Evolutionary conservation across 2,797 vertebrate genomes (phyloP), one percentile per base, ranked within the genome.

Genomic region (Triplophysa yarkandensis): DNA sequence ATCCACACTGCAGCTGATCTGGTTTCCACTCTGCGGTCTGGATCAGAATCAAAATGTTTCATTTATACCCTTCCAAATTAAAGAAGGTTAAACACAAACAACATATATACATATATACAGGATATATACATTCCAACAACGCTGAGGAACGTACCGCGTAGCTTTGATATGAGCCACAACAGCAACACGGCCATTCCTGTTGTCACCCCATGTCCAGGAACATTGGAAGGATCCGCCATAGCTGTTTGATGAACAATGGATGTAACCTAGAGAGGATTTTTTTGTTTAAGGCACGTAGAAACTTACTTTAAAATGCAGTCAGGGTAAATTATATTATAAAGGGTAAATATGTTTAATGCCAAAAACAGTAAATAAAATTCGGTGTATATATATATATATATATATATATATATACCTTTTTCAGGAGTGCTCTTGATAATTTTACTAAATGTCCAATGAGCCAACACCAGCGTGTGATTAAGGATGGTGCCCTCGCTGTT

Each of bases 401-500:
- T n/a, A n/a, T n/a, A n/a, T n/a, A n/a, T n/a, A n/a, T n/a, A n/a
- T 58, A 0, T 78, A 84, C 83, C 83, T 78, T 79, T 67, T 25
- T 76, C 69, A 64, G 71, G 43, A 21, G 55, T 80, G 13, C 58
- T 66, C 25, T 48, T 72, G 7, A 82, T 74, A 57, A 82, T 64
- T 57, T 79, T 82, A 55, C 66, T 77, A 61, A 57, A 79, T 23
- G 54, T 41, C 80, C 80, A 82, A 23, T 80, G 76, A 73, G 92
- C 86, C 80, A 92, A 80, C 34, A 92, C 86, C 72, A 84, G 58
- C 0, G 89, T 92, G 81, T 92, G 77, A 79, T 92, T 92, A 17
- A 92, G 83, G 21, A 88, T 74, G 0, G 86, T 74, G 4, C 88
- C 88, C 0, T 88, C 75, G 30, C 41, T 28, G 60, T 68, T 68